phyloP scores from a whole-genome alignment of 2,888 invertebrate species.

The Drosophila colorata region DNA sequence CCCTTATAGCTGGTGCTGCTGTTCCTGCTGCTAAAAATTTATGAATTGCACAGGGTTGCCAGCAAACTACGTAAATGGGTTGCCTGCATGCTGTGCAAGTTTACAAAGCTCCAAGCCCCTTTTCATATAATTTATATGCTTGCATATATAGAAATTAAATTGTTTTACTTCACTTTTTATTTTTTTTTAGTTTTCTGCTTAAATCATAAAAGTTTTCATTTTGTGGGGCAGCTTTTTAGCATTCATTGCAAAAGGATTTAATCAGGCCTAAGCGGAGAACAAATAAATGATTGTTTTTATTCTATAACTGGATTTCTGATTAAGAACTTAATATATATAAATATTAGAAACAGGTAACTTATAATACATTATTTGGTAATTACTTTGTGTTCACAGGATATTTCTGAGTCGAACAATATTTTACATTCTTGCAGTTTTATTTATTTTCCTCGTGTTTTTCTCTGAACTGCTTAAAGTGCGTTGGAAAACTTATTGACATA shows the following conservation, averaged over 20 bases:
- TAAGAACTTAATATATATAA: no score
- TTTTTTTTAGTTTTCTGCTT: conserved; percentile 34
- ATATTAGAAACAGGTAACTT: no score
- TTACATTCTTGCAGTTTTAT: conserved; percentile 40
- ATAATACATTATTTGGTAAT: background rate
- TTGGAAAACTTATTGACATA: conserved; percentile 76
- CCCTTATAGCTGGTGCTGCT: conserved; percentile 29
- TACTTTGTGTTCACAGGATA: background rate
- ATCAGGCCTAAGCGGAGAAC: background rate
- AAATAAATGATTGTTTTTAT: background rate
- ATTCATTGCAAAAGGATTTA: conserved; percentile 25
- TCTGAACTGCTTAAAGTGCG: conserved; percentile 38
- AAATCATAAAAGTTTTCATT: conserved; percentile 54
- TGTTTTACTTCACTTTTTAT: conserved; percentile 44
- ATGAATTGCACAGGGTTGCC: conserved; percentile 62
- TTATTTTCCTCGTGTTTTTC: conserved; percentile 37
- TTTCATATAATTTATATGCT: conserved; percentile 63
- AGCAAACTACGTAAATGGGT: conserved; percentile 46
- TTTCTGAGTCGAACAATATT: background rate
- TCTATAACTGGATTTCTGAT: background rate
- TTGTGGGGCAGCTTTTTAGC: conserved; percentile 36
- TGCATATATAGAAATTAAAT: conserved; percentile 56
- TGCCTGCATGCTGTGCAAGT: conserved; percentile 64
- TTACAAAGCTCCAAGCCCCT: conserved; percentile 68
- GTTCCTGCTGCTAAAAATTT: conserved; percentile 48